These are phyloP conservation scores for Pissodes strobi DNA, from an alignment of 1,140 invertebrate species.

Conservation along the genomic window DNA sequence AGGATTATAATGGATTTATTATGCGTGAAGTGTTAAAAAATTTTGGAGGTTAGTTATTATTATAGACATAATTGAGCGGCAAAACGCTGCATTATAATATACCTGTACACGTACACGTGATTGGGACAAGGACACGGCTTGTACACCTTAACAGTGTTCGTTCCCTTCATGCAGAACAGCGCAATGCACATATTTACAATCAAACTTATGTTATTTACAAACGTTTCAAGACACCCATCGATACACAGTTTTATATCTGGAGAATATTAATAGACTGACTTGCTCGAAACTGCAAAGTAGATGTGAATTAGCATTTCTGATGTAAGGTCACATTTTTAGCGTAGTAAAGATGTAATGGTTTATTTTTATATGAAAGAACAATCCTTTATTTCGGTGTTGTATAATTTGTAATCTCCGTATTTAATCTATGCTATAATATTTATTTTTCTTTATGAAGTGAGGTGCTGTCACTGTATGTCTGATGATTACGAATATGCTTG, in stretches of 20 bases:
- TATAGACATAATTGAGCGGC: background rate
- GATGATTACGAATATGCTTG: no score
- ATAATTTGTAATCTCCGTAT: background rate
- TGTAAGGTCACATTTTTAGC: constrained; percentile 30
- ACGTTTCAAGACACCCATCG: constrained; percentile 7
- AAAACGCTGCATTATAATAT: background rate
- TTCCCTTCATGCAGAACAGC: constrained; percentile 37
- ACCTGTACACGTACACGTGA: constrained; percentile 26
- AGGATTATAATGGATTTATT: constrained; percentile 8
- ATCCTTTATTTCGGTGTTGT: background rate
- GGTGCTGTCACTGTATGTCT: no score
- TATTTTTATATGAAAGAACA: constrained; percentile 29
- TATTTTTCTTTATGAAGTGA: background rate
- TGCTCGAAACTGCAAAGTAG: constrained; percentile 16
- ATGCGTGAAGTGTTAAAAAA: no score
- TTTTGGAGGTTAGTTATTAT: constrained; percentile 15
- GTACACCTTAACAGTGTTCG: constrained; percentile 34
- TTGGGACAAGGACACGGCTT: constrained; percentile 36
- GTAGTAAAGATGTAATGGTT: constrained; percentile 23
- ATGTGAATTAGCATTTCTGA: constrained; percentile 32
- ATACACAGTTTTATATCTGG: constrained; percentile 19
- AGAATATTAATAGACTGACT: constrained; percentile 27
- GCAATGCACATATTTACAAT: constrained; percentile 28
- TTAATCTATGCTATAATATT: constrained; percentile 3
- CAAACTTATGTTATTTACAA: background rate